A percentile compares a stretch with the other conserved stretches of the same genome.
These are phyloP conservation scores for Xerus inauris DNA, from an alignment of 2,113 vertebrate genomes.

Conservation along the genomic window DNA sequence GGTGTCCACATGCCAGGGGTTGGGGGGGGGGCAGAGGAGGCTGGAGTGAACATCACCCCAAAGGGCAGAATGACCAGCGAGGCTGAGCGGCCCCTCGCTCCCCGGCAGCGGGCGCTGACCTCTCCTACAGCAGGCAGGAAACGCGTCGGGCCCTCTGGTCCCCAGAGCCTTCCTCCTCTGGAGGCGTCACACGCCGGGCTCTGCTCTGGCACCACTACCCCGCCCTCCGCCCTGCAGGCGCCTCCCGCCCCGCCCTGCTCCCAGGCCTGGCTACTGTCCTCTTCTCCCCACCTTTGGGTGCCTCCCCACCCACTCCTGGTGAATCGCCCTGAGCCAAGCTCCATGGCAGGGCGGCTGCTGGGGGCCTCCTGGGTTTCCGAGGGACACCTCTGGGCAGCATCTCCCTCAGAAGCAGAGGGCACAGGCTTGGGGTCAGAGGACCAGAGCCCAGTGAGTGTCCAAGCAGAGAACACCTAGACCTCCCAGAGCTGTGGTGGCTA, in stretches of 20 bases:
- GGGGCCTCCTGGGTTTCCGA: neutral
- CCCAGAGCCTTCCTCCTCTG: neutral
- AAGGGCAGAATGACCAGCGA: rapidly evolving
- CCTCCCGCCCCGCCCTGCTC: too few relatives aligned
- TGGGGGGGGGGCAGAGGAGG: neutral
- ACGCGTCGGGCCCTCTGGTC: neutral
- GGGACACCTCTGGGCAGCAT: neutral
- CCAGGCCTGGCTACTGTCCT: too few relatives aligned
- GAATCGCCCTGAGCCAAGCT: neutral
- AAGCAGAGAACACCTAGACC: neutral
- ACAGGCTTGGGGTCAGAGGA: neutral
- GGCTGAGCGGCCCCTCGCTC: too few relatives aligned
- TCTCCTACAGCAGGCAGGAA: neutral
- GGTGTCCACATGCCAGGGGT: neutral
- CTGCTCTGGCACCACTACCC: too few relatives aligned
- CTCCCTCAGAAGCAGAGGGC: neutral
- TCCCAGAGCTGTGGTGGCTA: too few relatives aligned
- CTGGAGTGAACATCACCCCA: too few relatives aligned
- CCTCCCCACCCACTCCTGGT: neutral
- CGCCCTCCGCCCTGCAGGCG: neutral
- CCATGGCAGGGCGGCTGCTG: too few relatives aligned
- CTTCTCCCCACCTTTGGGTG: neutral
- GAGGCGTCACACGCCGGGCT: neutral
- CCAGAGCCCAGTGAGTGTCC: neutral
- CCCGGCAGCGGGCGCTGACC: neutral